Percentiles rank a stretch among this genome's conserved stretches.
Conservation (phyloP, 2,797 vertebrate species). For the Denticeps clupeoides region DNA sequence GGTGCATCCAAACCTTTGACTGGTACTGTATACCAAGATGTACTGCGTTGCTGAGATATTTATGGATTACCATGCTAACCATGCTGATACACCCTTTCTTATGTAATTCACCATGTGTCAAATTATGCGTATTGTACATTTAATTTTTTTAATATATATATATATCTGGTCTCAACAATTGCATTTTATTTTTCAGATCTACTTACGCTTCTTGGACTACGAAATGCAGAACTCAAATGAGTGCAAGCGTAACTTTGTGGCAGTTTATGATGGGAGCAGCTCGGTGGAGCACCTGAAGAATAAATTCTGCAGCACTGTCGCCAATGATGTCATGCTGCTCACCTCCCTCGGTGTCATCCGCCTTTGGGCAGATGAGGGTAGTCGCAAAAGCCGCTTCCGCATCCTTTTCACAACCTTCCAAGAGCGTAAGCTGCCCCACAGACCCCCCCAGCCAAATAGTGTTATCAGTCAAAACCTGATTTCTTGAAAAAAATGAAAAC, state of each 20-base stretch:
- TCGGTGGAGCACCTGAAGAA: slow-evolving; percentile 89
- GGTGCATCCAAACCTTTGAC: no score
- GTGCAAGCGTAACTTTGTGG: slow-evolving; percentile 95
- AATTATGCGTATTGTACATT: not conserved
- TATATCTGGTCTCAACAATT: no score
- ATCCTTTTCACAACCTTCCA: slow-evolving; percentile 93
- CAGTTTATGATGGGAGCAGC: slow-evolving; percentile 90
- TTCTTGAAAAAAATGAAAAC: no score
- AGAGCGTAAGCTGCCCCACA: slow-evolving; percentile 67
- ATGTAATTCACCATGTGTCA: no score
- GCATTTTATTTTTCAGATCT: no score
- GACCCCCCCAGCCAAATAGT: no score
- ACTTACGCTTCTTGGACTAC: slow-evolving; percentile 90
- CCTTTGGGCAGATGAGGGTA: slow-evolving; percentile 94
- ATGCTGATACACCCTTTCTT: no score
- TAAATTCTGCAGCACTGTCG: slow-evolving; percentile 96
- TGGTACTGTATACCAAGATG: no score
- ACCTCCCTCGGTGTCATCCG: slow-evolving; percentile 83
- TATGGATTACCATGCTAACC: no score
- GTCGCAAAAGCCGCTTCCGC: slow-evolving; percentile 82
- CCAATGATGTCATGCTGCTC: slow-evolving; percentile 87
- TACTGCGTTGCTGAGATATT: no score
- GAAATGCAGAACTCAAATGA: slow-evolving; percentile 98
- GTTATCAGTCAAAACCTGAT: no score
- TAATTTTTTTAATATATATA: not conserved